Base-by-base conservation (phyloP, 2,888 invertebrate species). In the Agriopis aurantiaria region DNA sequence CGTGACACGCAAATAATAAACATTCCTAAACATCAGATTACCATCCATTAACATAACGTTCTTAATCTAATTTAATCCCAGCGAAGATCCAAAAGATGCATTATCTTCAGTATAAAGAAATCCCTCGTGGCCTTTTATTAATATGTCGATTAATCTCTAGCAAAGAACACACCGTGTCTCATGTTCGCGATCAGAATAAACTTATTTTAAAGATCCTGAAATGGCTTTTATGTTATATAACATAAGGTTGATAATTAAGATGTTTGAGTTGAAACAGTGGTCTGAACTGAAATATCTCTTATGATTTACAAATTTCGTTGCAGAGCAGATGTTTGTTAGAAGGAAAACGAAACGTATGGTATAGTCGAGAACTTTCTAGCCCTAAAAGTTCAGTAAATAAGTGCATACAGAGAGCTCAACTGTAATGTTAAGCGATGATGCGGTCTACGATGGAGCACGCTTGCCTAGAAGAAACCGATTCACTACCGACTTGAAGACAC, bases 61-160 rank as follows among this genome's bases (percentile, higher is more conserved):
- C 48, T 48, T 64, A 64, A 57, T 41, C 40, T 11, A 49, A 49
- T 55, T 55, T 45, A 57, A 57, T 56, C 59, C 33, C 48, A 58
- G 51, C 10, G 33, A 65, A 57, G 52, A 40, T 46, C 52, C 53
- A 9, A 45, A 40, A 55, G 46, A 66, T 23, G 23, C 51, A 52
- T 57, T 58, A 74, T 69, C 58, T 63, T 60, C 45, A 45, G 51
- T 41, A 61, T 51, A 73, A 74, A 73, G 69, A 72, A 69, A 71
- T 71, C 66, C 59, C 53, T 68, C 68, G 59, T 58, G n/a, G 52
- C 52, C 60, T 49, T 57, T 66, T 66, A 72, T 71, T 74, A 76
- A 70, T 76, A 73, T 69, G 61, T 23, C 74, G 68, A 76, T 76
- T 74, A 74, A 74, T 74, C 74, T 52, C 61, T 65, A 64, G 56